phyloP scores from a whole-genome alignment of 2,888 invertebrate species.

The Tolmerus cingulatus region DNA sequence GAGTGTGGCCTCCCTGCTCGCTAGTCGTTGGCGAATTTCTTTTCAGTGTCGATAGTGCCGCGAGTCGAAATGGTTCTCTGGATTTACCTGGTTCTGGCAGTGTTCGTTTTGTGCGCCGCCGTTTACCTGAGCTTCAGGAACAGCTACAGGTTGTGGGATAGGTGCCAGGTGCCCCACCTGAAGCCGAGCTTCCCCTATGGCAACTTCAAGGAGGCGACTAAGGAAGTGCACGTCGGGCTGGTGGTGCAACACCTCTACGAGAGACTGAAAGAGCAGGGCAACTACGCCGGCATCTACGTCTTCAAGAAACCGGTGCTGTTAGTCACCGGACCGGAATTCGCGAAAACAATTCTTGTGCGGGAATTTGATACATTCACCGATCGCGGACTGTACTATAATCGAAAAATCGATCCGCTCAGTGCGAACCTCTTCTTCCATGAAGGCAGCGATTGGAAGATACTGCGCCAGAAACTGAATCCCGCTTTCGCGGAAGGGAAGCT shows the following conservation, averaged over 20 bases:
- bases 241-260: slow-evolving; percentile 43
- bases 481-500: slow-evolving; percentile 50
- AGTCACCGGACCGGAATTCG: slow-evolving; percentile 45
- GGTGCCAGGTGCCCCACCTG: slow-evolving; percentile 44
- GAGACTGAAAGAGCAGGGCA: slow-evolving; percentile 43
- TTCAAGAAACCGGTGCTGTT: slow-evolving; percentile 45
- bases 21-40: background rate
- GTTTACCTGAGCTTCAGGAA: slow-evolving; percentile 28
- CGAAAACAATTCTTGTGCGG: slow-evolving; percentile 45
- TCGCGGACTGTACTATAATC: slow-evolving; percentile 49
- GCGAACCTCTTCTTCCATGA: slow-evolving; percentile 49
- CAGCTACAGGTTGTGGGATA: slow-evolving; percentile 45
- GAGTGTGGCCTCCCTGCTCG: slow-evolving; percentile 3
- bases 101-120: background rate
- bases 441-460: slow-evolving; percentile 48
- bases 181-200: slow-evolving; percentile 48
- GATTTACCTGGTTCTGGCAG: slow-evolving; percentile 2
- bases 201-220: slow-evolving; percentile 35
- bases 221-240: slow-evolving; percentile 37
- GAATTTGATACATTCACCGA: slow-evolving; percentile 48
- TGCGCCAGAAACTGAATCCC: slow-evolving; percentile 48
- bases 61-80: slow-evolving; percentile 23
- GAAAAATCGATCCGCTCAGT: slow-evolving; percentile 48
- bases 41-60: slow-evolving; percentile 1
- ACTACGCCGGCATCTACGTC: slow-evolving; percentile 46